Conservation (phyloP, 2,888 invertebrate genomes). For the Tiliacea citrago region DNA sequence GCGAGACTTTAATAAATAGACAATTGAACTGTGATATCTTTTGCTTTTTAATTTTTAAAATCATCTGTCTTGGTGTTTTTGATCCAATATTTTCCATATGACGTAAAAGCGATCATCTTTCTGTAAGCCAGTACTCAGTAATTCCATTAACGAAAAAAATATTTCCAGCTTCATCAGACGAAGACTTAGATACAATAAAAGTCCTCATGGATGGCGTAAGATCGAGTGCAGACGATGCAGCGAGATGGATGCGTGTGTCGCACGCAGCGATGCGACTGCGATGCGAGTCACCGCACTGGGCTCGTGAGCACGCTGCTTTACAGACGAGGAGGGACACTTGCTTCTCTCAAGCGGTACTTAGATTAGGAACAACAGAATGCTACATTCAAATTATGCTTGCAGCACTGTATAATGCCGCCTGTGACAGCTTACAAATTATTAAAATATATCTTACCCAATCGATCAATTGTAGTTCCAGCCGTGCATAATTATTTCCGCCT, state of each 20-base stretch:
- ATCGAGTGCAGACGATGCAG: slow-evolving; percentile 93
- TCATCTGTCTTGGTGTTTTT: not conserved
- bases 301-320: slow-evolving; percentile 92
- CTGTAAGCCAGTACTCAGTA: not conserved
- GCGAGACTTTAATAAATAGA: too few relatives aligned
- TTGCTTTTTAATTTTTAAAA: not conserved
- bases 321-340: slow-evolving; percentile 96
- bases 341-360: slow-evolving; percentile 96
- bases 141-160: not conserved
- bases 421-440: not conserved
- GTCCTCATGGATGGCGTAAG: slow-evolving; percentile 95
- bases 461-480: not conserved
- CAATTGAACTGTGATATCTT: too few relatives aligned
- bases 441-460: not conserved
- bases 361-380: not conserved
- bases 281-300: slow-evolving; percentile 94
- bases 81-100: not conserved
- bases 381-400: not conserved
- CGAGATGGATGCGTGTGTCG: slow-evolving; percentile 91
- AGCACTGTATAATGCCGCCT: not conserved
- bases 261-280: slow-evolving; percentile 96
- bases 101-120: not conserved
- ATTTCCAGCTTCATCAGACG: slow-evolving; percentile 63
- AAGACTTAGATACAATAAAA: slow-evolving; percentile 92
- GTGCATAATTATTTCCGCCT: not conserved